Evolutionary conservation across 2,888 invertebrate genomes (phyloP).

Genomic region (Epinotia bilunana): DNA sequence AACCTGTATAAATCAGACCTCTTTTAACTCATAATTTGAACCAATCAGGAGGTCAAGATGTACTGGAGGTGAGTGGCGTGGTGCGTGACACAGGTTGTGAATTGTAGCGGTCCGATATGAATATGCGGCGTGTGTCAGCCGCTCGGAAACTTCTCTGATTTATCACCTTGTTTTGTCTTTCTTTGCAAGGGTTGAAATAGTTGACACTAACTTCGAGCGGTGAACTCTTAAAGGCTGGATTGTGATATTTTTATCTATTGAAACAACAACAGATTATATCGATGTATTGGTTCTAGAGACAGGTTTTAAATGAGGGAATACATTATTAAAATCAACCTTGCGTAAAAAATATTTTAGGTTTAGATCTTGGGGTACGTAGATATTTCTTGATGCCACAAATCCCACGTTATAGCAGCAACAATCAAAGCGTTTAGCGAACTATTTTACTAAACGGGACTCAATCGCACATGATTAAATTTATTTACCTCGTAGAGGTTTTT

Average conservation of each 20-base stretch:
- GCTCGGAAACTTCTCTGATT: conserved; percentile 62
- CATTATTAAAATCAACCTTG: no score
- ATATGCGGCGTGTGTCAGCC: conserved; percentile 59
- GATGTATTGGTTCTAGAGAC: no score
- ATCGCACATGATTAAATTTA: no score
- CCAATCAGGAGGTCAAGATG: neutral
- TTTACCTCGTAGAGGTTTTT: no score
- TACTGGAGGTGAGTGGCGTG: neutral
- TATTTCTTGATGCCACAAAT: no score
- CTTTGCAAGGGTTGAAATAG: conserved; percentile 36
- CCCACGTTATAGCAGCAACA: no score
- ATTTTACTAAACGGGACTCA: no score
- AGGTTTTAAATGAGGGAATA: no score
- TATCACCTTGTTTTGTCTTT: conserved; percentile 55
- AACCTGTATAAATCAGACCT: neutral
- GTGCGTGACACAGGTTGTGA: neutral
- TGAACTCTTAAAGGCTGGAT: conserved; percentile 33
- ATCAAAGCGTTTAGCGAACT: no score
- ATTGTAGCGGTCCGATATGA: conserved; percentile 42
- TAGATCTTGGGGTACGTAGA: no score
- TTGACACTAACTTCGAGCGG: conserved; percentile 16
- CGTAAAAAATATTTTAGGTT: no score
- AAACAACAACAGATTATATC: neutral
- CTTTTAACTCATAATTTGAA: neutral
- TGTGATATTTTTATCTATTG: conserved; percentile 18